Percentiles rank a stretch among this genome's conserved stretches.
Conservation (phyloP, 2,888 invertebrate genomes). For the Strigamia crassipes region DNA sequence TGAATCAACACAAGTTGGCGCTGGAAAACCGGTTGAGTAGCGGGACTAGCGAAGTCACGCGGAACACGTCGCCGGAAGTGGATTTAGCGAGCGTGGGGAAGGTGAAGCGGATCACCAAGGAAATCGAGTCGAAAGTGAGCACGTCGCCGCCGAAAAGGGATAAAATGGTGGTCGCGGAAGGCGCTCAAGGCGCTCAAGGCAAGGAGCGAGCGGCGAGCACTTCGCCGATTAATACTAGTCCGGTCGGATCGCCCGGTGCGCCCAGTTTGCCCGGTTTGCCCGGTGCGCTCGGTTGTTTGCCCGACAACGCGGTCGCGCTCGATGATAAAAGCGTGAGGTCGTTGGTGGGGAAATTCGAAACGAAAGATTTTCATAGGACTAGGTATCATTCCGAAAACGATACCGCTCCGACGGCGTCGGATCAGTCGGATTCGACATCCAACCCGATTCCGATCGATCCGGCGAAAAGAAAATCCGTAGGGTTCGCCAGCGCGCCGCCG, state of each 20-base stretch:
- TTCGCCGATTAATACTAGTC: constrained; percentile 54
- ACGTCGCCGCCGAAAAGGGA: not conserved
- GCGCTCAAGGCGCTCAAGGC: not conserved
- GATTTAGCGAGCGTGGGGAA: constrained; percentile 66
- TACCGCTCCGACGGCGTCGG: constrained; percentile 57
- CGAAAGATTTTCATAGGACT: constrained; percentile 52
- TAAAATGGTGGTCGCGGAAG: not conserved
- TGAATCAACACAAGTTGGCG: constrained; percentile 51
- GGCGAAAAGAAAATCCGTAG: not conserved
- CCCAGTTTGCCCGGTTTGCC: not conserved
- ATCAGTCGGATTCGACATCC: constrained; percentile 51
- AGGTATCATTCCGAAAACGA: constrained; percentile 53
- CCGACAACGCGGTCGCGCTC: constrained; percentile 1
- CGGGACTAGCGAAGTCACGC: not conserved
- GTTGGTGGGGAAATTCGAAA: constrained; percentile 76
- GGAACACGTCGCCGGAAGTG: constrained; percentile 16
- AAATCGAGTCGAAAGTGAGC: constrained; percentile 69
- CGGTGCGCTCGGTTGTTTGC: no score
- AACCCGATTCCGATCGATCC: not conserved
- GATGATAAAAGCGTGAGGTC: constrained; percentile 75
- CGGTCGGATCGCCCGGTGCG: constrained; percentile 46
- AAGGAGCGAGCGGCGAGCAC: constrained; percentile 51
- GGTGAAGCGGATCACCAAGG: constrained; percentile 83
- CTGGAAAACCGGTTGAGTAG: constrained; percentile 50
- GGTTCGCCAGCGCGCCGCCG: not conserved